Evolutionary conservation across 2,888 invertebrate species (phyloP).

Genomic region (Harpalus rubripes): DNA sequence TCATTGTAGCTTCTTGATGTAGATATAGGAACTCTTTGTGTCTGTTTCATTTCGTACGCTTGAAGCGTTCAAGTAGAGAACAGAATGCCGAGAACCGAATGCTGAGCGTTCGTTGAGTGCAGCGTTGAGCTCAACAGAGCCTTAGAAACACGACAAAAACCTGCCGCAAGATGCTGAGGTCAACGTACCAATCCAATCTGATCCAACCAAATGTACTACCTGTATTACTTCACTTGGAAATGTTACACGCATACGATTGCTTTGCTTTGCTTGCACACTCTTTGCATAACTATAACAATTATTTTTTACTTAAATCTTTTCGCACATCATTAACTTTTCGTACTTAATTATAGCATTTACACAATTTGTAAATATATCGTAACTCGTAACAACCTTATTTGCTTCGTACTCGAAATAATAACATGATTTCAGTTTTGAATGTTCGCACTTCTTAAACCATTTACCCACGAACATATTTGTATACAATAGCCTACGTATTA

Average conservation of each 20-base stretch:
- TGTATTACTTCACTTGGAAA: constrained; percentile 61
- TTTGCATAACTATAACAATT: constrained; percentile 36
- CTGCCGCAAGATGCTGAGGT: constrained; percentile 60
- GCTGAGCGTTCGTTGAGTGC: constrained; percentile 14
- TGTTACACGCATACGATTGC: constrained; percentile 40
- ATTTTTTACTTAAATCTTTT: constrained; percentile 29
- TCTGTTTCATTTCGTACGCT: constrained; percentile 55
- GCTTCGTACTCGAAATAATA: constrained; percentile 26
- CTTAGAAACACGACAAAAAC: constrained; percentile 63
- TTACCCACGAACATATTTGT: constrained; percentile 12
- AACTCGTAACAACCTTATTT: constrained; percentile 4
- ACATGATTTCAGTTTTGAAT: background rate
- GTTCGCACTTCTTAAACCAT: background rate
- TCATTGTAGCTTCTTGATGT: background rate
- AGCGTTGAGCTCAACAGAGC: constrained; percentile 50
- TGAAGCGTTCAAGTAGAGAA: constrained; percentile 25
- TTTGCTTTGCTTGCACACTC: constrained; percentile 21
- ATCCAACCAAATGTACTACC: constrained; percentile 61
- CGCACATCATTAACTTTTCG: constrained; percentile 13
- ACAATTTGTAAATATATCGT: constrained; percentile 16
- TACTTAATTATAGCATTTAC: constrained; percentile 32
- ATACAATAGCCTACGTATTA: constrained; percentile 27
- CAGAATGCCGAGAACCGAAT: constrained; percentile 23
- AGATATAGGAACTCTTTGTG: constrained; percentile 13
- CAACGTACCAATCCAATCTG: constrained; percentile 57